Evolutionary conservation across 2,113 vertebrate species (phyloP).

Genomic region (Tetrao urogallus): DNA sequence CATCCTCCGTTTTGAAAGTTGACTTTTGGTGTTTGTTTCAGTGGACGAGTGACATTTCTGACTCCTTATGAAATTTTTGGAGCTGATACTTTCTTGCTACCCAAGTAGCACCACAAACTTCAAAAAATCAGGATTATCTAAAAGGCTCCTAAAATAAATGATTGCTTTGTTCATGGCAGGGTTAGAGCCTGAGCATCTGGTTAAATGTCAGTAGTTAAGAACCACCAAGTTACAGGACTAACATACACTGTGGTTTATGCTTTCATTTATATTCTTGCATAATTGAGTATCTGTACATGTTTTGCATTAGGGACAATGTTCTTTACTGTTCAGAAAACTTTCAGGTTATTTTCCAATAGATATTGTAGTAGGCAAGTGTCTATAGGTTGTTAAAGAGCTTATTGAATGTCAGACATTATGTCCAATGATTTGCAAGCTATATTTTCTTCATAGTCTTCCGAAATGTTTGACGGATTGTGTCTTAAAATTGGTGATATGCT

Average conservation of each 20-base stretch:
- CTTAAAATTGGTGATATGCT: conserved; percentile 73
- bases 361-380: conserved; percentile 11
- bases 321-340: neutral
- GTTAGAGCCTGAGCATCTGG: neutral
- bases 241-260: neutral
- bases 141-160: neutral
- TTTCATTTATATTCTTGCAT: conserved; percentile 5
- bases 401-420: conserved; percentile 35
- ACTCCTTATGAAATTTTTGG: neutral
- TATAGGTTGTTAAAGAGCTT: conserved; percentile 7
- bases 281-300: neutral
- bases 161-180: neutral
- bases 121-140: neutral
- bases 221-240: neutral
- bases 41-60: neutral
- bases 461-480: conserved; percentile 70
- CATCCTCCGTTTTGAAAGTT: neutral
- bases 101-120: neutral
- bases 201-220: neutral
- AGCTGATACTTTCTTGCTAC: neutral
- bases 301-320: neutral
- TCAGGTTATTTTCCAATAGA: conserved; percentile 7
- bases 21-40: neutral
- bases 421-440: conserved; percentile 54
- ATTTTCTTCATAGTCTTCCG: conserved; percentile 47